Base-by-base conservation (phyloP, 2,113 vertebrate genomes). In the Halichoerus grypus region DNA sequence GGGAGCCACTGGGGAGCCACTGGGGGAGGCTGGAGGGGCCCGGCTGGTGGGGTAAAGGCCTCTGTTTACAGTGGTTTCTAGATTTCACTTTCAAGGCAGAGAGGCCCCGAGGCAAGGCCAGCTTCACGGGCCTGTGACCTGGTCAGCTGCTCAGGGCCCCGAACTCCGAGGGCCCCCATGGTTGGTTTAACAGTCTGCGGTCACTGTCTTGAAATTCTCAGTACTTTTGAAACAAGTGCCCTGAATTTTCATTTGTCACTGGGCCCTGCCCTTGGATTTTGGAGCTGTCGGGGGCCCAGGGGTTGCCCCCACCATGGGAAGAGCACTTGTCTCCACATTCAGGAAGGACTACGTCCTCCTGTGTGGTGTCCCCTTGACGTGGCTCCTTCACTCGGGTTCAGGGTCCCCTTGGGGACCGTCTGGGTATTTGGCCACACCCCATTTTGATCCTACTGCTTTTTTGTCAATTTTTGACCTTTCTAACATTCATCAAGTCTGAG, bases 1-100 rank as follows among this genome's bases (percentile, higher is more conserved):
- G n/a, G 97, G 94, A 93, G 94, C 92, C 91, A 36, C 2, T 4
- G 55, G n/a, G 97, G 94, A 93, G 94, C 92, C 91, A 36, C 2
- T 4, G 18, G 42, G 13, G 15, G n/a, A 49, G 72, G 91, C 95
- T 49, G 39, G 79, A 67, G 46, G 84, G 96, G 31, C 46, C 49
- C 26, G 79, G 77, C 82, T 39, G 84, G 87, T 49, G 11, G n/a
- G 49, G 33, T 14, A 10, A 49, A 49, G 67, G 77, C 16, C 2
- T 36, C 63, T 26, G 39, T 51, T 9, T 0, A 42, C 7, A 22
- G 91, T 4, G 1, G 36, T 4, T 13, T 77, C n/a, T 7, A 5
- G 67, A 46, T 16, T 33, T 51, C 7, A 10, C 79, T 85, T 18
- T 33, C 39, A 57, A 74, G 22, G 39, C 85, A 49, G 36, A 61